phyloP scores from a whole-genome alignment of 2,797 vertebrate genomes.

The Neomorphus geoffroyi region DNA sequence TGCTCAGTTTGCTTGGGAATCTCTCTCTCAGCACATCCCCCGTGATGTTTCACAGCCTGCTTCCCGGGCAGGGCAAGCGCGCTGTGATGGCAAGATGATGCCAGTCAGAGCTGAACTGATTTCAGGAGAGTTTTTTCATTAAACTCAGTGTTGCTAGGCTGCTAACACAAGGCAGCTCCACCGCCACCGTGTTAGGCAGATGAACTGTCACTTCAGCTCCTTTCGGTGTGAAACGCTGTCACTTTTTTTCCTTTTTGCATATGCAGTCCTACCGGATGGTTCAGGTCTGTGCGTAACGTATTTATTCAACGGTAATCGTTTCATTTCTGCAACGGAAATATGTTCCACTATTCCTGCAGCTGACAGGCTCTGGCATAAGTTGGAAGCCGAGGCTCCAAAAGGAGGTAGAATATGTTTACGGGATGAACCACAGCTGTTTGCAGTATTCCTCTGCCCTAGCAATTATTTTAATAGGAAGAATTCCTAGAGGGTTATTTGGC shows the following conservation, averaged over 20 bases:
- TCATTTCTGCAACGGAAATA: conserved; percentile 39
- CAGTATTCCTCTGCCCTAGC: conserved; percentile 44
- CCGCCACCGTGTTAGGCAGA: not conserved
- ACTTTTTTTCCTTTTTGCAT: not conserved
- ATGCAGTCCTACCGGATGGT: not conserved
- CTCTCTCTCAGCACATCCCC: not conserved
- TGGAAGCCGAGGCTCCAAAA: conserved; percentile 26
- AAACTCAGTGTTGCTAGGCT: not conserved
- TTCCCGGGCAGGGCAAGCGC: not conserved
- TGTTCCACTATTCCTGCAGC: conserved; percentile 18
- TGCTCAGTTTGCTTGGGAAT: rapidly evolving
- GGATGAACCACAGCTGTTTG: conserved; percentile 54
- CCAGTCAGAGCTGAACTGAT: not conserved
- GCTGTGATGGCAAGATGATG: rapidly evolving
- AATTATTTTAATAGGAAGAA: conserved; percentile 49
- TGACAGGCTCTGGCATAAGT: conserved; percentile 46
- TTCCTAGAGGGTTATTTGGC: conserved; percentile 49
- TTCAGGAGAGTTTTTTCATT: not conserved
- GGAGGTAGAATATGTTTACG: conserved; percentile 34
- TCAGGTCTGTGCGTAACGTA: conserved; percentile 23
- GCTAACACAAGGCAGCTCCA: not conserved
- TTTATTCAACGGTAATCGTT: conserved; percentile 36
- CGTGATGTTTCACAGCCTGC: rapidly evolving
- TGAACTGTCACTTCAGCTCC: not conserved
- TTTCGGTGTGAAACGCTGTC: not conserved